These are phyloP conservation scores for Torymus auratus DNA, from an alignment of 2,888 invertebrate genomes.

Conservation along the genomic window DNA sequence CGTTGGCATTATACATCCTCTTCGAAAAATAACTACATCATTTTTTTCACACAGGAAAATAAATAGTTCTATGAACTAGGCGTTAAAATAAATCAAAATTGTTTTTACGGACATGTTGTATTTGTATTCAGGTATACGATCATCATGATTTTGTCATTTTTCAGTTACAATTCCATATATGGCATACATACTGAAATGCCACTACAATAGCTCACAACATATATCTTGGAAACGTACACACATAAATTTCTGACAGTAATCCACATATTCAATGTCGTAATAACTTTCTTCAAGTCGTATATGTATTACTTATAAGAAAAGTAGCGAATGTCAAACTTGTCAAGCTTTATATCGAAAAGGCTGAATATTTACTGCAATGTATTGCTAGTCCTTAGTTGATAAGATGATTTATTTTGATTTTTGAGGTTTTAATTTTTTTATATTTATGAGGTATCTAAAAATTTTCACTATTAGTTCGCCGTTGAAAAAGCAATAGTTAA, in stretches of 20 bases:
- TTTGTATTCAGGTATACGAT: conserved; percentile 2
- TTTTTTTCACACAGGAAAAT: not conserved
- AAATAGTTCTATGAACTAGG: not conserved
- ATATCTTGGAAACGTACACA: conserved; percentile 14
- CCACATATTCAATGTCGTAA: not conserved
- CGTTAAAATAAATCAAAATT: not conserved
- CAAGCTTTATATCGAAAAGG: conserved; percentile 1
- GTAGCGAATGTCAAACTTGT: conserved; percentile 6
- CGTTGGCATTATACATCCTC: too few species aligned
- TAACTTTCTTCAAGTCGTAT: not conserved
- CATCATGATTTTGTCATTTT: conserved; percentile 9
- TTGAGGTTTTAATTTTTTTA: not conserved
- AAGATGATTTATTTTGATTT: not conserved
- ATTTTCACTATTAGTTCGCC: not conserved
- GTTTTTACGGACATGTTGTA: not conserved
- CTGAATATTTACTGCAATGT: not conserved
- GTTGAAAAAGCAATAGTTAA: too few species aligned
- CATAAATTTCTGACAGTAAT: conserved; percentile 8
- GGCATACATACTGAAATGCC: conserved; percentile 18
- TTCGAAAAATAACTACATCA: too few species aligned
- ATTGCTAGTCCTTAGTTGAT: conserved; percentile 13
- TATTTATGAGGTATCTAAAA: too few species aligned
- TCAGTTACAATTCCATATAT: conserved; percentile 10
- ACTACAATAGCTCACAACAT: conserved; percentile 19
- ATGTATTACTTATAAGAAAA: too few species aligned